phyloP scores from a whole-genome alignment of 2,113 vertebrate species.

The zebrafish (Danio rerio) region GRCz12tu NC_133200.1:20510501-20511000 shows the following conservation, averaged over 20 bases:
- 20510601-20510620: not conserved
- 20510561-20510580: slow-evolving; percentile 57
- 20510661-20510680: not conserved
- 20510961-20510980: not conserved
- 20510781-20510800: no score
- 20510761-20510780: not conserved
- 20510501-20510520: no score
- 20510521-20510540: not conserved
- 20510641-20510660: not conserved
- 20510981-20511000: not conserved
- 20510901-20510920: no score
- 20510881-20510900: no score
- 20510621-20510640: not conserved
- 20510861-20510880: not conserved
- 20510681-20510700: not conserved
- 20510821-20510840: no score
- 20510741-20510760: not conserved
- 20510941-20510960: not conserved
- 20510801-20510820: not conserved
- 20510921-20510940: not conserved
- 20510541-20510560: slow-evolving; percentile 46
- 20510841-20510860: no score
- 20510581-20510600: slow-evolving; percentile 9
- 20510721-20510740: not conserved
- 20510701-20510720: not conserved